Evolutionary conservation across 2,797 vertebrate species (phyloP).

Genomic region (Scomberomorus guttatus): DNA sequence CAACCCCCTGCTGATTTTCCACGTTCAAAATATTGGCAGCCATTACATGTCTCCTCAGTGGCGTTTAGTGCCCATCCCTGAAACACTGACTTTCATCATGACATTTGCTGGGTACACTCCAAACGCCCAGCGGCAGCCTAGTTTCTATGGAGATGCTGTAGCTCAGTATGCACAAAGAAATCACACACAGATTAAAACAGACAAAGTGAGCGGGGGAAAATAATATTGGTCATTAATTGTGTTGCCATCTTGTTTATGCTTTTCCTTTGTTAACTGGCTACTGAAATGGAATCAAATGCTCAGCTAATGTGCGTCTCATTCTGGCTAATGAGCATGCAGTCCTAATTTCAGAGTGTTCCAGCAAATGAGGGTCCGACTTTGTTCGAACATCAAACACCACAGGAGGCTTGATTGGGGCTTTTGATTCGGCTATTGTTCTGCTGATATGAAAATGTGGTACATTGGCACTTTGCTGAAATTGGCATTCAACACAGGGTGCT

Average conservation of each 20-base stretch:
- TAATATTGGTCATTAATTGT: conserved; percentile 54
- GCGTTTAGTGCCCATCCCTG: conserved; percentile 58
- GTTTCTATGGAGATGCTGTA: conserved; percentile 71
- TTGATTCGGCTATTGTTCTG: conserved; percentile 68
- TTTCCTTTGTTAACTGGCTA: conserved; percentile 38
- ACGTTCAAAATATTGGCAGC: conserved; percentile 69
- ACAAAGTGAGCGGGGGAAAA: conserved; percentile 19
- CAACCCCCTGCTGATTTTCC: conserved; percentile 63
- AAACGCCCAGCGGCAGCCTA: conserved; percentile 50
- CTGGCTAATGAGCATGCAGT: conserved; percentile 41
- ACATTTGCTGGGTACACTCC: conserved; percentile 72
- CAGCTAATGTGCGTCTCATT: conserved; percentile 58
- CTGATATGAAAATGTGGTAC: conserved; percentile 59
- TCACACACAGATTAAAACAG: conserved; percentile 48
- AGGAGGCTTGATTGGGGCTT: conserved; percentile 62
- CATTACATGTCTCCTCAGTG: conserved; percentile 59
- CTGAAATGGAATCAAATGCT: conserved; percentile 64
- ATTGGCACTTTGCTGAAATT: conserved; percentile 45
- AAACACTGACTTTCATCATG: conserved; percentile 72
- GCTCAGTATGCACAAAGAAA: conserved; percentile 35
- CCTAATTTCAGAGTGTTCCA: conserved; percentile 44
- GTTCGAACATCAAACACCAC: conserved; percentile 58
- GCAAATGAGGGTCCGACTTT: conserved; percentile 60
- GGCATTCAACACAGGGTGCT: conserved; percentile 37
- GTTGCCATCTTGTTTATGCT: conserved; percentile 50